Percentiles rank a stretch among this genome's conserved stretches.
These are phyloP conservation scores for Lasioglossum pauxillum DNA, from an alignment of 2,888 invertebrate species.

Conservation along the genomic window DNA sequence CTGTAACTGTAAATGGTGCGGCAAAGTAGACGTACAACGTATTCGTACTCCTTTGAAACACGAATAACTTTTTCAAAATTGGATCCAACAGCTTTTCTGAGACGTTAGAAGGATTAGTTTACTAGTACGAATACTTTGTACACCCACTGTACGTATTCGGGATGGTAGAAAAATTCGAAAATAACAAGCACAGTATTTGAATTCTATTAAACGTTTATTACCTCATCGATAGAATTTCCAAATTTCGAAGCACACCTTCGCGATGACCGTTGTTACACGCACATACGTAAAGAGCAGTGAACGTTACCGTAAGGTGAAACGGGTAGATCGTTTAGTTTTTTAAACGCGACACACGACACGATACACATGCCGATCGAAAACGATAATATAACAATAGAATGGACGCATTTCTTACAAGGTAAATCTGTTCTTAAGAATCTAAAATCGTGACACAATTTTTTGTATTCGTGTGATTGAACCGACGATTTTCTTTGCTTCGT, in stretches of 20 bases:
- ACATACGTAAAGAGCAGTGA: constrained; percentile 58
- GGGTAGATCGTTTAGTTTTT: constrained; percentile 27
- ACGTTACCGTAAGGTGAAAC: constrained; percentile 59
- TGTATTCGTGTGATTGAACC: constrained; percentile 32
- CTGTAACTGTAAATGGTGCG: no score
- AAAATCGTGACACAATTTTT: constrained; percentile 44
- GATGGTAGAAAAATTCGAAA: neutral
- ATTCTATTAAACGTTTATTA: constrained; percentile 75
- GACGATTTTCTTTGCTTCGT: constrained; percentile 34
- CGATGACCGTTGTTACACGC: constrained; percentile 51
- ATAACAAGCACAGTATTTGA: constrained; percentile 34
- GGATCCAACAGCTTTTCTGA: no score
- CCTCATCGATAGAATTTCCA: constrained; percentile 69
- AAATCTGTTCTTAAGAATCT: constrained; percentile 52
- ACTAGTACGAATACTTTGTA: no score
- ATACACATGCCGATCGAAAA: constrained; percentile 39
- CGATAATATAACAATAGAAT: constrained; percentile 52
- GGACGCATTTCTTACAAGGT: constrained; percentile 50
- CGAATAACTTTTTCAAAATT: no score
- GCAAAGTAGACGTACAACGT: no score
- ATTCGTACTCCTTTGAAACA: no score
- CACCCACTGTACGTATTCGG: neutral
- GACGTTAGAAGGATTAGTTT: no score
- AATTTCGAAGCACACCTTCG: constrained; percentile 66
- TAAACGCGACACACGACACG: constrained; percentile 42